phyloP scores from a whole-genome alignment of 2,888 invertebrate genomes.

The Temnothorax ravouxi region DNA sequence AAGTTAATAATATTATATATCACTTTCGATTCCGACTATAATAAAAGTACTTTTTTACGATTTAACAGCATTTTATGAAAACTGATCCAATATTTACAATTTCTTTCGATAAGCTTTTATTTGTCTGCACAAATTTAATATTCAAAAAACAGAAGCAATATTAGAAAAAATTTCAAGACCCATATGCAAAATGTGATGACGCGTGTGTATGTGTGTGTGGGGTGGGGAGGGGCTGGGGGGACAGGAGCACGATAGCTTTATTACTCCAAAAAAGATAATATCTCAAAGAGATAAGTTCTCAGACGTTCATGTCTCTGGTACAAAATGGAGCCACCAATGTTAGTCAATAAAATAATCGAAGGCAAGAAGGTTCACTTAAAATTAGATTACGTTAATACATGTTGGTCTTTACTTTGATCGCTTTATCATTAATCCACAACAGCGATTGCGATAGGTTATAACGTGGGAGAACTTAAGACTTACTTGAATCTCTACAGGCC shows the following conservation, averaged over 20 bases:
- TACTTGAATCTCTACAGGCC: not conserved
- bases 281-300: conserved; percentile 10
- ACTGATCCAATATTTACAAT: not conserved
- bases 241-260: conserved; percentile 12
- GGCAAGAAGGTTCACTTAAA: not conserved
- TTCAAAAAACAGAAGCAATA: not conserved
- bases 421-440: not conserved
- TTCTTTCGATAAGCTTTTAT: not conserved
- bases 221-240: not conserved
- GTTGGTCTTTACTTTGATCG: conserved; percentile 9
- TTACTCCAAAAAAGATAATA: conserved; percentile 14
- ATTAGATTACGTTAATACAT: conserved; percentile 13
- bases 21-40: not conserved
- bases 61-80: not conserved
- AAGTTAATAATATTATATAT: conserved; percentile 3
- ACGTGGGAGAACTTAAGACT: not conserved
- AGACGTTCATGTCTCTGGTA: not conserved
- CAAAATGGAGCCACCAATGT: conserved; percentile 7
- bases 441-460: not conserved
- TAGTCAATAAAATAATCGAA: conserved; percentile 19
- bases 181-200: conserved; percentile 21
- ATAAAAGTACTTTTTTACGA: not conserved
- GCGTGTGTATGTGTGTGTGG: not conserved
- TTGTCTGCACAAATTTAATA: conserved; percentile 15
- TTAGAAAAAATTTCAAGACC: conserved; percentile 5